Percentiles rank a stretch among this genome's conserved stretches.
Conservation (phyloP, 2,113 vertebrate genomes). For the Bos javanicus region DNA sequence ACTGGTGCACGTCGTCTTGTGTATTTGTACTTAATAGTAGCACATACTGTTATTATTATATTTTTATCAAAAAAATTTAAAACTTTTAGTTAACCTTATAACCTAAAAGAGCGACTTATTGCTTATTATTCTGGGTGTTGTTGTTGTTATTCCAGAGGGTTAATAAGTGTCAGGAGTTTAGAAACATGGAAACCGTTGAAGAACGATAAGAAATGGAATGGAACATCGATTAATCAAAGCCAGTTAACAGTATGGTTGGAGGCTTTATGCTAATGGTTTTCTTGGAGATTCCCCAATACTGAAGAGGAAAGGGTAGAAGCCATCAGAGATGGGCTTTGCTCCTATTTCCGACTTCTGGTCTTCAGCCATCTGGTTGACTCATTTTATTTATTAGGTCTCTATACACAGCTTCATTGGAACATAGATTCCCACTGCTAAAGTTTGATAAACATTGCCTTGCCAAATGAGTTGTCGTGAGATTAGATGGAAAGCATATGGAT, state of each 20-base stretch:
- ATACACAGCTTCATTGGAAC: neutral
- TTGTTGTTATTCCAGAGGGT: neutral
- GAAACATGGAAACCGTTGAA: neutral
- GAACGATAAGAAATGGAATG: neutral
- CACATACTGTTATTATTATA: neutral
- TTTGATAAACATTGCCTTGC: neutral
- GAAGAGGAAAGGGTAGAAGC: accelerated
- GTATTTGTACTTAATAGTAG: neutral
- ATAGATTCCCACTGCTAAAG: neutral
- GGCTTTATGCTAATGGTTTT: neutral
- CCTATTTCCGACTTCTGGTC: accelerated
- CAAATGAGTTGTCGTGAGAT: neutral
- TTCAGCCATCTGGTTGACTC: neutral
- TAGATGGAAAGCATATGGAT: neutral
- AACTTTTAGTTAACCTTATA: neutral
- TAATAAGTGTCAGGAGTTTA: neutral
- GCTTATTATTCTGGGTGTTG: neutral
- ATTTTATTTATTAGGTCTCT: neutral
- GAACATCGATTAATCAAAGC: neutral
- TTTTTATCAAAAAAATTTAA: neutral
- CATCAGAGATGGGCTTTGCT: accelerated
- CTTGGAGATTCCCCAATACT: accelerated
- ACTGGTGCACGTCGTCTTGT: neutral
- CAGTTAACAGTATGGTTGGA: neutral
- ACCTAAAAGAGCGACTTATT: neutral